These are phyloP conservation scores for Rosalia funebris DNA, from an alignment of 2,888 invertebrate species.

Conservation along the genomic window DNA sequence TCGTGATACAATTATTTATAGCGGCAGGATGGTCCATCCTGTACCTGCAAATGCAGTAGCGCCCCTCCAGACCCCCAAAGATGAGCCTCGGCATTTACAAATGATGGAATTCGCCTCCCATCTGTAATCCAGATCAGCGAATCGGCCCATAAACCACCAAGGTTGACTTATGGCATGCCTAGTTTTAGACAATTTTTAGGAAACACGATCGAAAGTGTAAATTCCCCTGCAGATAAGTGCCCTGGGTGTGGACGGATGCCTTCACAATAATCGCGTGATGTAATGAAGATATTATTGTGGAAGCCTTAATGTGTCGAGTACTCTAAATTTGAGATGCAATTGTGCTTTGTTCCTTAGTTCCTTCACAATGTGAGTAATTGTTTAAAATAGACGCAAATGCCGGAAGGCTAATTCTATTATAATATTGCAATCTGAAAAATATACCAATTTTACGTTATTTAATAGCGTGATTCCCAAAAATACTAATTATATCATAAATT, in stretches of 20 bases:
- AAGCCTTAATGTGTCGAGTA: background rate
- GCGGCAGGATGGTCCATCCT: slow-evolving; percentile 34
- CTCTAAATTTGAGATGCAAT: background rate
- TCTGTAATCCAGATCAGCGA: slow-evolving; percentile 32
- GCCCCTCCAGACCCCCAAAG: slow-evolving; percentile 48
- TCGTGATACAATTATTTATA: slow-evolving; percentile 47
- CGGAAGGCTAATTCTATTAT: too few relatives aligned
- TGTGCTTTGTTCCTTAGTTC: too few relatives aligned
- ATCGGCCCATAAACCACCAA: slow-evolving; percentile 33
- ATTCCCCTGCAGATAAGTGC: slow-evolving; percentile 4
- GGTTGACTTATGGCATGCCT: slow-evolving; percentile 24
- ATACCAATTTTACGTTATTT: too few relatives aligned
- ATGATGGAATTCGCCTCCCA: slow-evolving; percentile 26
- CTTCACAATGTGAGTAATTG: too few relatives aligned
- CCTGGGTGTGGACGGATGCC: slow-evolving; percentile 8
- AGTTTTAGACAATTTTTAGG: slow-evolving; percentile 4
- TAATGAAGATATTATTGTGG: background rate
- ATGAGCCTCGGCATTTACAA: slow-evolving; percentile 68
- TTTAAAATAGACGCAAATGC: too few relatives aligned
- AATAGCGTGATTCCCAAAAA: too few relatives aligned
- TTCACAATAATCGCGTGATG: background rate
- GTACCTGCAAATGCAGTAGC: slow-evolving; percentile 39
- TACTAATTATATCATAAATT: too few relatives aligned
- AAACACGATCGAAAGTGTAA: slow-evolving; percentile 9
- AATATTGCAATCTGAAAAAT: too few relatives aligned